A percentile compares a stretch with the other conserved stretches of the same genome.
phyloP scores from a whole-genome alignment of 2,113 vertebrate genomes.

The Callithrix jacchus region DNA sequence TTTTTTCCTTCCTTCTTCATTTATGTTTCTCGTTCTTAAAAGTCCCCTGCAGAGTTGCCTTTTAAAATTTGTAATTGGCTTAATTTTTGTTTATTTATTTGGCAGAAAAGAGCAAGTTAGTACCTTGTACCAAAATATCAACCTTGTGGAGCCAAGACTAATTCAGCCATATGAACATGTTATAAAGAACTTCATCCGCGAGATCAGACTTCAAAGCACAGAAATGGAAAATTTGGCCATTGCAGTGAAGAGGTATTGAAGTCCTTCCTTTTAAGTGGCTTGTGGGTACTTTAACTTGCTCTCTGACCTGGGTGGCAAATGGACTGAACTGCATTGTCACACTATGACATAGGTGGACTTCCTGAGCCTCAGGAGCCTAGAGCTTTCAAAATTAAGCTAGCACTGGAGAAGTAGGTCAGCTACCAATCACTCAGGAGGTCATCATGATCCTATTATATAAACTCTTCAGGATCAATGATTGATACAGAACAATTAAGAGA shows the following conservation, averaged over 20 bases:
- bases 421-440: neutral
- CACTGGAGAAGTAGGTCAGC: neutral
- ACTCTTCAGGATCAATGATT: neutral
- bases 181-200: slow-evolving; percentile 91
- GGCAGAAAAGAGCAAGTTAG: slow-evolving; percentile 91
- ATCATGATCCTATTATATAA: neutral
- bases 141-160: slow-evolving; percentile 92
- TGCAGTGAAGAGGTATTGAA: slow-evolving; percentile 92
- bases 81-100: slow-evolving; percentile 34
- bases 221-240: slow-evolving; percentile 96
- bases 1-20: neutral
- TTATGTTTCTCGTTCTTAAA: neutral
- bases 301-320: neutral
- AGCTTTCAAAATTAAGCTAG: neutral
- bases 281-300: neutral
- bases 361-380: neutral
- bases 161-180: slow-evolving; percentile 93
- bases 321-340: neutral
- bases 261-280: neutral
- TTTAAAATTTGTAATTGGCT: neutral
- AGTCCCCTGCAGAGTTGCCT: neutral
- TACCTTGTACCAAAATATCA: slow-evolving; percentile 94
- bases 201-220: slow-evolving; percentile 93
- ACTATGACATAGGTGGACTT: neutral
- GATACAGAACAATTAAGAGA: neutral